These are phyloP conservation scores for Carapus acus DNA, from an alignment of 2,797 vertebrate genomes.

Conservation along the genomic window DNA sequence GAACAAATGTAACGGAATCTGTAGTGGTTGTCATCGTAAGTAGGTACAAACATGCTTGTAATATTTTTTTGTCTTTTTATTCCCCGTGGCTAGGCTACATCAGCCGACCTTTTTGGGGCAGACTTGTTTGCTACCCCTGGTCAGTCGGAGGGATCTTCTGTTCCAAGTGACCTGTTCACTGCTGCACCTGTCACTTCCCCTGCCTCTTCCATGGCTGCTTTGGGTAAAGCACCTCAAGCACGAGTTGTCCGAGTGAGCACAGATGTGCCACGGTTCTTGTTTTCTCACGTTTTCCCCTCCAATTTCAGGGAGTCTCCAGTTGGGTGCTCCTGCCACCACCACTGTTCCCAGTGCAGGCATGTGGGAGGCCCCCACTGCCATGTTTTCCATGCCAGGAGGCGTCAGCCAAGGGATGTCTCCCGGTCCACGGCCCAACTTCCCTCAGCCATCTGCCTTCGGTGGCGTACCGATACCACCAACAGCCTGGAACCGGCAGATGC, in stretches of 20 bases:
- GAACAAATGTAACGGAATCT: too few species aligned
- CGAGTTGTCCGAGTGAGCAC: background rate
- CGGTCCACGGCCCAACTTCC: conserved; percentile 59
- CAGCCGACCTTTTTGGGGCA: conserved; percentile 76
- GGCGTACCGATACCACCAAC: conserved; percentile 62
- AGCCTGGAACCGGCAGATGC: conserved; percentile 76
- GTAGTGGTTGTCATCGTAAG: background rate
- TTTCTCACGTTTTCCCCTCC: background rate
- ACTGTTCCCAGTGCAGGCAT: conserved; percentile 53
- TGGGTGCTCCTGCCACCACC: conserved; percentile 60
- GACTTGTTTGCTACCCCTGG: conserved; percentile 72
- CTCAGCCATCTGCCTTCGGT: conserved; percentile 71
- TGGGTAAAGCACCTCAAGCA: conserved; percentile 70
- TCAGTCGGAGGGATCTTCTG: conserved; percentile 54
- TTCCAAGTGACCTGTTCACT: conserved; percentile 75
- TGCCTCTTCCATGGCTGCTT: conserved; percentile 53
- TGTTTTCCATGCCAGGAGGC: conserved; percentile 66
- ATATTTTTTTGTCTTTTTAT: background rate
- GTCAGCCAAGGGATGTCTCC: conserved; percentile 59
- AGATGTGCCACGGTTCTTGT: background rate
- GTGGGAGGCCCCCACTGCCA: conserved; percentile 68
- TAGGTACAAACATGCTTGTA: background rate
- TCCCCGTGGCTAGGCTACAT: conserved; percentile 64
- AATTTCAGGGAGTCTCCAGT: conserved; percentile 73
- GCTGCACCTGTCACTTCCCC: conserved; percentile 41